A percentile compares a stretch with the other conserved stretches of the same genome.
phyloP scores from a whole-genome alignment of 1,140 invertebrate genomes.

The Hycleus cichorii region DNA sequence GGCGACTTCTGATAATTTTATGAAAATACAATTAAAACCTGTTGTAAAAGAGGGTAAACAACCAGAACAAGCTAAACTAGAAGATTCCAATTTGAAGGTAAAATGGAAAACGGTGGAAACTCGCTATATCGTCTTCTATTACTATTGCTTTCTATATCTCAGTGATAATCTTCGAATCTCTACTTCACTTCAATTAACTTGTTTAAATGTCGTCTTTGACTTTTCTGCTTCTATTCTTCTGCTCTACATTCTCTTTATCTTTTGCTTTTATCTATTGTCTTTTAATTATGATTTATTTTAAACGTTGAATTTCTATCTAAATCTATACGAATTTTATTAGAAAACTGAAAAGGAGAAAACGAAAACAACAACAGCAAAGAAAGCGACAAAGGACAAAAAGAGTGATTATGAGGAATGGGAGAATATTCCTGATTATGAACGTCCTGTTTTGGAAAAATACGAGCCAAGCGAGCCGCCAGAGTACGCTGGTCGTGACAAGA shows the following conservation, averaged over 20 bases:
- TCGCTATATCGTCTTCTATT: neutral
- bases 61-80: conserved; percentile 32
- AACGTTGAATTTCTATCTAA: conserved; percentile 6
- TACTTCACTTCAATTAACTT: neutral
- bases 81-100: conserved; percentile 38
- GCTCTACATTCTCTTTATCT: neutral
- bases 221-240: too few species aligned
- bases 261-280: neutral
- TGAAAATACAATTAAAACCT: conserved; percentile 54
- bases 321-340: conserved; percentile 16
- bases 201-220: neutral
- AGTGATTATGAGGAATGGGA: conserved; percentile 55
- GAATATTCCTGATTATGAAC: conserved; percentile 67
- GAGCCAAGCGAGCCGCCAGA: conserved; percentile 42
- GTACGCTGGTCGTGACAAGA: conserved; percentile 38
- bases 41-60: conserved; percentile 45
- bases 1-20: conserved; percentile 51
- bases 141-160: neutral
- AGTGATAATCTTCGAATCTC: neutral
- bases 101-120: conserved; percentile 9
- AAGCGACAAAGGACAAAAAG: conserved; percentile 42
- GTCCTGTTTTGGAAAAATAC: conserved; percentile 58
- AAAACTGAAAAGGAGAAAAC: conserved; percentile 41
- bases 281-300: neutral
- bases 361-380: conserved; percentile 32